These are phyloP conservation scores for Perizoma affinitatum DNA, from an alignment of 2,888 invertebrate genomes.

Conservation along the genomic window DNA sequence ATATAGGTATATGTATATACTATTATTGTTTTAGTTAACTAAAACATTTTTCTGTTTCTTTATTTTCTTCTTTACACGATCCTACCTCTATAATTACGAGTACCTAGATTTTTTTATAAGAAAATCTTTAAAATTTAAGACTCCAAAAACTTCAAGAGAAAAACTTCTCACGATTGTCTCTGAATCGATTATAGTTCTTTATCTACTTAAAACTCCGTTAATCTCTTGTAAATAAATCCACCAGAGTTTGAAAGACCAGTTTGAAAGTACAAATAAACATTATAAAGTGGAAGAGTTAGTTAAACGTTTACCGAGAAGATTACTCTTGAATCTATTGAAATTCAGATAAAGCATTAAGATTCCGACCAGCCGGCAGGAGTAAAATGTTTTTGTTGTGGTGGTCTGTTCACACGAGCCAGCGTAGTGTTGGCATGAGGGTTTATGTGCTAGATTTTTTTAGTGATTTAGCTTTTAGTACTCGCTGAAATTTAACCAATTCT, in stretches of 20 bases:
- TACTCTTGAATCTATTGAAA: slow-evolving; percentile 55
- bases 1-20: too few relatives aligned
- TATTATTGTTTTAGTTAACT: too few relatives aligned
- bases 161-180: neutral
- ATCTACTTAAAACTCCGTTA: slow-evolving; percentile 13
- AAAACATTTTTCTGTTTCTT: too few relatives aligned
- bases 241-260: slow-evolving; percentile 15
- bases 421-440: neutral
- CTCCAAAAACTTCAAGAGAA: neutral
- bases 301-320: slow-evolving; percentile 49
- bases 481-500: too few relatives aligned
- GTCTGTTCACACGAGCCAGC: slow-evolving; percentile 14
- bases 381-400: slow-evolving; percentile 27
- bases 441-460: too few relatives aligned
- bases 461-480: too few relatives aligned
- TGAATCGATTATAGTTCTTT: too few relatives aligned
- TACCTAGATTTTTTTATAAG: too few relatives aligned
- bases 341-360: slow-evolving; percentile 64
- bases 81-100: too few relatives aligned
- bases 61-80: too few relatives aligned
- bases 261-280: slow-evolving; percentile 32
- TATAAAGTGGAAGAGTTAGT: slow-evolving; percentile 39
- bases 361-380: slow-evolving; percentile 39
- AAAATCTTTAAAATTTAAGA: neutral
- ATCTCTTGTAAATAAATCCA: slow-evolving; percentile 21